Conservation (phyloP, 1,140 invertebrate genomes). For the Drosophila elegans region DNA sequence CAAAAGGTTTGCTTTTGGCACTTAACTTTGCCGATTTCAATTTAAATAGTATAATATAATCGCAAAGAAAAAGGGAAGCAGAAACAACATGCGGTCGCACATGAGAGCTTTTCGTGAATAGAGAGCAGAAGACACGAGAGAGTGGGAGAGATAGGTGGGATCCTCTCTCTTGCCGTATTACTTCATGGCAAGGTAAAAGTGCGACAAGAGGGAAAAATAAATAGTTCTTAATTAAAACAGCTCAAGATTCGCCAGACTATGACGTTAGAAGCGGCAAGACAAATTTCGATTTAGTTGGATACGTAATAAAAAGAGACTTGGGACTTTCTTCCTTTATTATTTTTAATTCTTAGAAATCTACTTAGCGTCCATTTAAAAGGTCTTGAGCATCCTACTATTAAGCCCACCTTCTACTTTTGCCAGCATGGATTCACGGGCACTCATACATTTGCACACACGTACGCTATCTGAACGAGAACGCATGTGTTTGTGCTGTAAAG, state of each 20-base stretch:
- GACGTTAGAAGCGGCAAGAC: slow-evolving; percentile 1
- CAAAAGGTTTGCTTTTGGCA: slow-evolving; percentile 47
- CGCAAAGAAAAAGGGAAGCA: slow-evolving; percentile 20
- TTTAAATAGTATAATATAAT: slow-evolving; percentile 28
- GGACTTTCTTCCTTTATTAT: too few species aligned
- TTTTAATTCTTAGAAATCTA: not conserved
- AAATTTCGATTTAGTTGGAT: too few species aligned
- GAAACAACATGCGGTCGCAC: slow-evolving; percentile 51
- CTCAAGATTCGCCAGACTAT: slow-evolving; percentile 3
- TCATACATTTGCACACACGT: slow-evolving; percentile 22
- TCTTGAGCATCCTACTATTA: slow-evolving; percentile 1
- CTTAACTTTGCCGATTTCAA: slow-evolving; percentile 36
- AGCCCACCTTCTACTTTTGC: slow-evolving; percentile 31
- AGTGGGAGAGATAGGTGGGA: slow-evolving; percentile 10
- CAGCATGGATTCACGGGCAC: slow-evolving; percentile 45
- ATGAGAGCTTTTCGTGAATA: slow-evolving; percentile 37
- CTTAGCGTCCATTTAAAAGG: not conserved
- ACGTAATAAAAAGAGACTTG: too few species aligned
- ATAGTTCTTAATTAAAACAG: slow-evolving; percentile 12
- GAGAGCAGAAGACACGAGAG: slow-evolving; percentile 13
- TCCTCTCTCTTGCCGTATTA: slow-evolving; percentile 48
- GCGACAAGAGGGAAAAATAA: not conserved
- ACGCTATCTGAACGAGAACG: slow-evolving; percentile 30
- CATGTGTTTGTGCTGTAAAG: slow-evolving; percentile 59
- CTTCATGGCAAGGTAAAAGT: slow-evolving; percentile 56